Evolutionary conservation across 2,797 vertebrate species (phyloP).

Genomic region (Knipowitschia caucasica): DNA sequence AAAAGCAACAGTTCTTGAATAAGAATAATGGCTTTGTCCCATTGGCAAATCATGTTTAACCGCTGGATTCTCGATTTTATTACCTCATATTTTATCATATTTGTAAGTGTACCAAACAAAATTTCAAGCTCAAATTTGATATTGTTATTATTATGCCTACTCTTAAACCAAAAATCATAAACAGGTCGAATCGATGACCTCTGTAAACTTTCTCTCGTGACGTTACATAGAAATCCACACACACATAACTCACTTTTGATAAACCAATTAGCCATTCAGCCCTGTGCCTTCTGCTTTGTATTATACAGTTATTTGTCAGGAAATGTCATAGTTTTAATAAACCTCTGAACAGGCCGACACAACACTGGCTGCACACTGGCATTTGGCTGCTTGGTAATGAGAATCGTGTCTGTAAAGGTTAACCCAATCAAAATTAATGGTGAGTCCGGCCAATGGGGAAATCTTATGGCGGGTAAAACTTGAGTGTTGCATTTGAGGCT

Average conservation of each 20-base stretch:
- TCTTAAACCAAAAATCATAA: too few species aligned
- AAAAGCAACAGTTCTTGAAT: too few species aligned
- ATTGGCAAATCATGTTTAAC: too few species aligned
- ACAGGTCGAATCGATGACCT: too few species aligned
- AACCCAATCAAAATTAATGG: conserved; percentile 79
- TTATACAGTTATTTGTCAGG: conserved; percentile 75
- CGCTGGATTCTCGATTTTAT: too few species aligned
- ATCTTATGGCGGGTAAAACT: conserved; percentile 43
- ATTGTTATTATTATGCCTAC: too few species aligned
- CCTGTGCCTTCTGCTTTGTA: conserved; percentile 51
- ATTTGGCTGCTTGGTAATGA: conserved; percentile 75
- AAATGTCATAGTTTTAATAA: conserved; percentile 80
- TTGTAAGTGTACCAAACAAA: too few species aligned
- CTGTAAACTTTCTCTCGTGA: too few species aligned
- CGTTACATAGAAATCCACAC: conserved; percentile 10
- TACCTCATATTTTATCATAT: too few species aligned
- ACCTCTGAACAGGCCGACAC: conserved; percentile 70
- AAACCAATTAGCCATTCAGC: conserved; percentile 64
- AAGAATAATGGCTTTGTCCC: too few species aligned
- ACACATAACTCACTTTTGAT: conserved; percentile 56
- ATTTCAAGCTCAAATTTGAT: too few species aligned
- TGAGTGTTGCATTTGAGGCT: conserved; percentile 18
- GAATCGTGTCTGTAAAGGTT: conserved; percentile 79
- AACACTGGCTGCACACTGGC: conserved; percentile 70
- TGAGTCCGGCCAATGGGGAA: conserved; percentile 53